phyloP scores from a whole-genome alignment of 2,888 invertebrate species.

The Exephanes ischioxanthus region DNA sequence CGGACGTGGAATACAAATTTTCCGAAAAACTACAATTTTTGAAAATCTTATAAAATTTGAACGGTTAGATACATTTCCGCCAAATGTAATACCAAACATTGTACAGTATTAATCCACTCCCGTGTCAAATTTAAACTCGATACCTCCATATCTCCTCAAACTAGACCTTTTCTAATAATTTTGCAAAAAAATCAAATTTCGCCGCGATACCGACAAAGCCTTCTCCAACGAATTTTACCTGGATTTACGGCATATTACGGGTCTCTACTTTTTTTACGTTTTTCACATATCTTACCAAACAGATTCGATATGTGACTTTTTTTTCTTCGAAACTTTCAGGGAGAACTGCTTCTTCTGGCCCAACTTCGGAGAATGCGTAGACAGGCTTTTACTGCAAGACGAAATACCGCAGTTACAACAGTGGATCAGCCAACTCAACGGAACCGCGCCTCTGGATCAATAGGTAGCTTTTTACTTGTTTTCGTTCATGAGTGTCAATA shows the following conservation, averaged over 20 bases:
- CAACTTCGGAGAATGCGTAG: slow-evolving; percentile 96
- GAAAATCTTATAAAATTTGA: no score
- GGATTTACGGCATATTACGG: not conserved
- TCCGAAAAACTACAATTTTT: no score
- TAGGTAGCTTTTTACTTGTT: slow-evolving; percentile 86
- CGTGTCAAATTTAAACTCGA: not conserved
- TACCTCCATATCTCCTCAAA: not conserved
- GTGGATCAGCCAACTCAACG: slow-evolving; percentile 96
- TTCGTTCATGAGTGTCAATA: slow-evolving; percentile 79
- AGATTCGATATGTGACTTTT: slow-evolving; percentile 21
- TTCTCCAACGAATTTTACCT: not conserved
- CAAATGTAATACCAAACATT: no score
- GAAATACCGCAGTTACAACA: slow-evolving; percentile 93
- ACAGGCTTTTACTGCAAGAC: slow-evolving; percentile 94
- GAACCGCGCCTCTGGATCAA: slow-evolving; percentile 90
- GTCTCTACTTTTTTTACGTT: not conserved
- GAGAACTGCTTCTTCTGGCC: slow-evolving; percentile 95
- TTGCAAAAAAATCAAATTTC: no score
- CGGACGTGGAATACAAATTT: no score
- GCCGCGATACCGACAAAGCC: no score
- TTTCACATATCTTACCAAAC: not conserved
- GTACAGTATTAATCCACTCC: no score
- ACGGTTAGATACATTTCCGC: no score
- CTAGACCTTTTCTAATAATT: not conserved
- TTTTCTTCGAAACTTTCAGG: slow-evolving; percentile 88